These are phyloP conservation scores for Trachelus iudaicus DNA, from an alignment of 2,888 invertebrate genomes.

Conservation along the genomic window DNA sequence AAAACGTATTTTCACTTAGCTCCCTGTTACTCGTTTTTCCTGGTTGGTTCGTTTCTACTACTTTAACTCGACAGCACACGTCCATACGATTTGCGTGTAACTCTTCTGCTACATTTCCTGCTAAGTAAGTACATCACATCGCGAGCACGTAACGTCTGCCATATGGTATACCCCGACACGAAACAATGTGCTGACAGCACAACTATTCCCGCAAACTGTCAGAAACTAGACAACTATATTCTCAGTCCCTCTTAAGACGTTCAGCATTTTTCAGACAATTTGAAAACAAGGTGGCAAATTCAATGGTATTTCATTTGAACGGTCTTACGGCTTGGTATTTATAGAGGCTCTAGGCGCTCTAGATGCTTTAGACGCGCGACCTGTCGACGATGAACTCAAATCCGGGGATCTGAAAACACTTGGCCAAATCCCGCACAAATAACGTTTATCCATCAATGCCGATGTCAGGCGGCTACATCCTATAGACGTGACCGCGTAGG, in stretches of 20 bases:
- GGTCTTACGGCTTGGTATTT: neutral
- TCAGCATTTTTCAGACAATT: neutral
- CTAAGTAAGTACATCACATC: too few species aligned
- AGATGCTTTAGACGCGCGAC: neutral
- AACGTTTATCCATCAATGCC: constrained; percentile 29
- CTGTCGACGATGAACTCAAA: constrained; percentile 5
- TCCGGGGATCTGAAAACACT: constrained; percentile 20
- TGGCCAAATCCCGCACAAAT: constrained; percentile 21
- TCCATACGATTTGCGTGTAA: too few species aligned
- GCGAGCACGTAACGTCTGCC: too few species aligned
- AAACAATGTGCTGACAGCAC: too few species aligned
- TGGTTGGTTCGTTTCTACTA: too few species aligned
- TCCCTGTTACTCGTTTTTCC: too few species aligned
- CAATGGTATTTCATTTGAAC: neutral
- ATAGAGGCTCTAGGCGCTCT: neutral
- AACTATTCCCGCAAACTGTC: neutral
- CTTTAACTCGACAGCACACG: too few species aligned
- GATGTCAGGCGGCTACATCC: constrained; percentile 11
- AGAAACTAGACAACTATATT: neutral
- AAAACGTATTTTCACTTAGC: neutral
- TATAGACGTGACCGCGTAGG: constrained; percentile 6
- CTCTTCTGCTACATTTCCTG: too few species aligned
- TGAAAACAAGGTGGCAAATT: too few species aligned
- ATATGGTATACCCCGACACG: too few species aligned
- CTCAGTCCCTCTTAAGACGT: neutral